These are phyloP conservation scores for Nicator chloris DNA, from an alignment of 2,113 vertebrate genomes.

Conservation along the genomic window DNA sequence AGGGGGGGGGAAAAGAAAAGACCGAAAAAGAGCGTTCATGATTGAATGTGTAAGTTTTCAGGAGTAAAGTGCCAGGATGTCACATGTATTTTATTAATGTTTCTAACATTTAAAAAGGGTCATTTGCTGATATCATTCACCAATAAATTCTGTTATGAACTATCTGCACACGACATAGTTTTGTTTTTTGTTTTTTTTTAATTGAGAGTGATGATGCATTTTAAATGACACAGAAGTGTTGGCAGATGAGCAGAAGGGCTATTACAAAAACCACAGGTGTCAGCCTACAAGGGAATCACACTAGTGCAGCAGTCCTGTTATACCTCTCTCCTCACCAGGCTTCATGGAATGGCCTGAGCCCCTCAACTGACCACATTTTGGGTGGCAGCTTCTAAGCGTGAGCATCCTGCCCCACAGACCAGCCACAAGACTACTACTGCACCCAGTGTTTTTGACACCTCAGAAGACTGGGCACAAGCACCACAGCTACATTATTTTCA, in stretches of 20 bases:
- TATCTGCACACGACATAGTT: neutral
- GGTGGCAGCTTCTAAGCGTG: neutral
- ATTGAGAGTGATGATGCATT: neutral
- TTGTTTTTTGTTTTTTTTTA: neutral
- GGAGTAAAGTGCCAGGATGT: neutral
- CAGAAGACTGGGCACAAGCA: neutral
- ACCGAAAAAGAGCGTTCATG: neutral
- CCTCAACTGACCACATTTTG: neutral
- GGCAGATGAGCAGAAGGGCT: neutral
- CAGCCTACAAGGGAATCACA: neutral
- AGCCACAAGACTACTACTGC: too few species aligned
- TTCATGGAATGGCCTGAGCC: fast-evolving
- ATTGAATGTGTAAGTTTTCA: neutral
- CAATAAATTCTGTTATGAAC: neutral
- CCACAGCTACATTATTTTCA: fast-evolving
- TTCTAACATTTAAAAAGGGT: neutral
- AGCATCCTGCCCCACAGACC: neutral
- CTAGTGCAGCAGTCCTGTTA: fast-evolving
- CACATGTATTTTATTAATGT: neutral
- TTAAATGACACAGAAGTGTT: neutral
- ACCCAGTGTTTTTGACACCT: fast-evolving
- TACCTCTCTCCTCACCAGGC: neutral
- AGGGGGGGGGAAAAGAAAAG: neutral
- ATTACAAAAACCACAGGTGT: fast-evolving
- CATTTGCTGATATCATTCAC: neutral